Evolutionary conservation across 2,888 invertebrate genomes (phyloP), one percentile per base, ranked within the genome.

Genomic region (Campopleginae sp.): DNA sequence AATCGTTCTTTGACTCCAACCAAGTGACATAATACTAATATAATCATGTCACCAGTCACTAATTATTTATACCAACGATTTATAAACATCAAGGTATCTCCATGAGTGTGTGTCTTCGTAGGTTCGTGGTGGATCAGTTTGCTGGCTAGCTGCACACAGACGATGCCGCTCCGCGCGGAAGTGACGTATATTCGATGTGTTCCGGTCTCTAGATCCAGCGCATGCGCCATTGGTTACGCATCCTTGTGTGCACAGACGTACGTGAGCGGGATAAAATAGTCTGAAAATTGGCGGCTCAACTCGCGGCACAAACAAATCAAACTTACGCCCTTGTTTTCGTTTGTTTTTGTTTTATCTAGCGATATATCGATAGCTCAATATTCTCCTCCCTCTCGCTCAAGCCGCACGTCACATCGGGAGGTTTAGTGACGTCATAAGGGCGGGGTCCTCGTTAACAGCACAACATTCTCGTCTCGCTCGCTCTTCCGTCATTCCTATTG

Each of bases 361-460:
- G n/a, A 38, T 65, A 54, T 23, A 27, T 63, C 38, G 65, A 48
- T 19, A 54, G 48, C 12, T n/a, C 14, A 46, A 42, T 19, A 33
- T 63, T 61, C 65, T 65, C 77, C 61, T 82, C 63, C 54, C 75
- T 42, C 72, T 65, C 77, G 48, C 66, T 58, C 61, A 38, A 80
- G 23, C 66, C 51, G 38, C 61, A 33, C 82, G 63, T 61, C 82
- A 61, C 44, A 71, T 54, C 61, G 33, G 63, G 82, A 79, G 80
- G 80, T 83, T 80, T 68, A 86, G 86, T 92, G 92, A 92, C 92
- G 92, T 92, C 92, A 92, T 90, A 91, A 92, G 92, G 92, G 92
- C 92, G 92, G 92, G 92, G 92, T 92, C 88, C 92, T 92, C 90
- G 91, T 92, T 92, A 92, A 89, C 90, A 88, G 89, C 65, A 90